Percentiles rank a stretch among this genome's conserved stretches.
Conservation (phyloP, 2,797 vertebrate genomes). For the Craterocephalus amniculus region DNA sequence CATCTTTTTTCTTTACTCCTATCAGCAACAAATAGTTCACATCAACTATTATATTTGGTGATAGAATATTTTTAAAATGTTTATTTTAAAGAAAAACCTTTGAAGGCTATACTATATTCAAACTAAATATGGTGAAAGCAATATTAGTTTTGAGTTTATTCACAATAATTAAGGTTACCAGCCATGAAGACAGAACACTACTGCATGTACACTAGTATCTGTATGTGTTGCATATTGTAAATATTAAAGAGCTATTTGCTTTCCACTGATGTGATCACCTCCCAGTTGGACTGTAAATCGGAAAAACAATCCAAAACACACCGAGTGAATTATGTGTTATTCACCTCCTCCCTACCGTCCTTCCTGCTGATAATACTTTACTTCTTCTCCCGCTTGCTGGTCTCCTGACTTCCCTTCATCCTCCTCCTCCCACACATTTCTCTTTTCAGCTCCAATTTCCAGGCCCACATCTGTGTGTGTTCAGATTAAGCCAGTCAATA, state of each 20-base stretch:
- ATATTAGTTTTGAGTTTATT: constrained; percentile 29
- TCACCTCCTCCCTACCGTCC: constrained; percentile 23
- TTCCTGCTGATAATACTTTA: constrained; percentile 39
- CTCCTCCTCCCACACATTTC: constrained; percentile 24
- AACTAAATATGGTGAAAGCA: not conserved
- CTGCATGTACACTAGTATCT: not conserved
- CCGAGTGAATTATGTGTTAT: not conserved
- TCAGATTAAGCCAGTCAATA: constrained; percentile 36
- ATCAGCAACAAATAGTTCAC: no score
- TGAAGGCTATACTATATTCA: not conserved
- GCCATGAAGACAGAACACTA: constrained; percentile 18
- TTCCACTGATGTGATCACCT: constrained; percentile 20
- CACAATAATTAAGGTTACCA: constrained; percentile 23
- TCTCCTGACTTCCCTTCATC: constrained; percentile 42
- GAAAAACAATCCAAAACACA: constrained; percentile 8
- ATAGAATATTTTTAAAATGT: no score
- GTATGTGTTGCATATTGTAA: not conserved
- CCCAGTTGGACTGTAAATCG: not conserved
- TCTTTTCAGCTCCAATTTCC: constrained; percentile 16
- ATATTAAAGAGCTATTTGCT: constrained; percentile 15
- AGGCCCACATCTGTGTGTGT: constrained; percentile 19
- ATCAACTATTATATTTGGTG: no score
- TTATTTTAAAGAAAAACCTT: no score
- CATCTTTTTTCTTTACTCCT: no score
- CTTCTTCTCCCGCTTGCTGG: constrained; percentile 15